Percentiles rank a stretch among this genome's conserved stretches.
These are phyloP conservation scores for Rhagonycha fulva DNA, from an alignment of 2,888 invertebrate species.

Conservation along the genomic window DNA sequence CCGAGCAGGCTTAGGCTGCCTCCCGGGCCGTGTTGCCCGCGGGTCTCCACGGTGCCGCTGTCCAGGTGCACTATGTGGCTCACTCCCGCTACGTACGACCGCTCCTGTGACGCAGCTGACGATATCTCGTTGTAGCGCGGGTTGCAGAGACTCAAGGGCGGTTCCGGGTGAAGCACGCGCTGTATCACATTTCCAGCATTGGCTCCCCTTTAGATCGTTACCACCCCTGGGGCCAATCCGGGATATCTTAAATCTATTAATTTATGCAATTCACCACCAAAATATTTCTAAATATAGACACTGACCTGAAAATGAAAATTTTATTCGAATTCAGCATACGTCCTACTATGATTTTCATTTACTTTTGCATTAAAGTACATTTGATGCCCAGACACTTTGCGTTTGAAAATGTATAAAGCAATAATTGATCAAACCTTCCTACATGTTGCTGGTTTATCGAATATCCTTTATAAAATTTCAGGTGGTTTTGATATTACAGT, in stretches of 20 bases:
- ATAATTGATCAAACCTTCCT: not conserved
- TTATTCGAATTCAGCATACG: not conserved
- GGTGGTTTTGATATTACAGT: not conserved
- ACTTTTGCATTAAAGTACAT: not conserved
- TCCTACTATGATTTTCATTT: not conserved
- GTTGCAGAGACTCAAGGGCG: conserved; percentile 55
- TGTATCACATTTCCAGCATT: conserved; percentile 29
- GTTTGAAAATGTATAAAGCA: not conserved
- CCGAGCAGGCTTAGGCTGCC: conserved; percentile 67
- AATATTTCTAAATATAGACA: conserved; percentile 30
- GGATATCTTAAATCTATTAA: conserved; percentile 23
- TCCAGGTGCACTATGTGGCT: conserved; percentile 50
- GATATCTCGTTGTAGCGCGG: conserved; percentile 53
- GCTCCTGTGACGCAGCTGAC: conserved; percentile 45
- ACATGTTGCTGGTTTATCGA: not conserved
- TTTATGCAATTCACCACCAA: conserved; percentile 32
- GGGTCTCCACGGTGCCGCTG: conserved; percentile 54
- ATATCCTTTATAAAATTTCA: not conserved
- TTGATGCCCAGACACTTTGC: not conserved
- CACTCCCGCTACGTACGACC: conserved; percentile 52
- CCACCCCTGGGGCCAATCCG: conserved; percentile 35
- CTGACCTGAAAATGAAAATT: conserved; percentile 18
- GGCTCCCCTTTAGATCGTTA: conserved; percentile 37
- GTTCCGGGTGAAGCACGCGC: conserved; percentile 41
- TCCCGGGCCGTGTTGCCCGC: conserved; percentile 51